Evolutionary conservation across 2,888 invertebrate species (phyloP).

Genomic region (Osmoderma eremita): DNA sequence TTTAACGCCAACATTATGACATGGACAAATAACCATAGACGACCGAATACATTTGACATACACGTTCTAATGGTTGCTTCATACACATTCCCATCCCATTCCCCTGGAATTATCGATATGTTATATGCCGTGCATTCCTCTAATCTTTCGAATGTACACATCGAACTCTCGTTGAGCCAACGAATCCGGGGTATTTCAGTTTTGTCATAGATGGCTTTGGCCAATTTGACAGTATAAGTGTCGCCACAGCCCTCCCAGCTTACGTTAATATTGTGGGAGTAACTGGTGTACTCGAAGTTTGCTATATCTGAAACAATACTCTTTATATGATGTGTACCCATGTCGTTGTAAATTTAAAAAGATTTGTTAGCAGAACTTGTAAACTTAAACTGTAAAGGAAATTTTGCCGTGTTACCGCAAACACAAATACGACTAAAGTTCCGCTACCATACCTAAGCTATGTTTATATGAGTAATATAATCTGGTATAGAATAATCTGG

Average conservation of each 20-base stretch:
- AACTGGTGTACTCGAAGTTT: conserved; percentile 6
- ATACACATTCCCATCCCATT: conserved; percentile 20
- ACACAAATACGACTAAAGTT: no score
- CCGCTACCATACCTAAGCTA: background rate
- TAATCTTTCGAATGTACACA: conserved; percentile 37
- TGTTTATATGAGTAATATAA: background rate
- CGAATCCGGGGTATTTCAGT: conserved; percentile 44
- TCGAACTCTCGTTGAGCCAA: conserved; percentile 17
- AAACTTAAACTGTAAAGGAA: no score
- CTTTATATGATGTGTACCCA: no score
- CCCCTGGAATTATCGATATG: conserved; percentile 43
- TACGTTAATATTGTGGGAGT: conserved; percentile 8
- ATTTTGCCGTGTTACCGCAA: no score
- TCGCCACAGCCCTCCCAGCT: conserved; percentile 33
- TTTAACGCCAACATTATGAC: background rate
- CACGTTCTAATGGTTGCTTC: conserved; percentile 30
- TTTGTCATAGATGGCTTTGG: conserved; percentile 15
- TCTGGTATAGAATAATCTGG: background rate
- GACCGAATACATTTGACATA: conserved; percentile 21
- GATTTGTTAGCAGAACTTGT: no score
- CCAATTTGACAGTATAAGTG: conserved; percentile 40
- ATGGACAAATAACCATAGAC: no score
- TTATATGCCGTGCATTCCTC: conserved; percentile 44
- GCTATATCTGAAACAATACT: conserved; percentile 3
- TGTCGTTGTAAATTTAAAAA: no score